phyloP scores from a whole-genome alignment of 2,113 vertebrate species.

The Podiceps cristatus region DNA sequence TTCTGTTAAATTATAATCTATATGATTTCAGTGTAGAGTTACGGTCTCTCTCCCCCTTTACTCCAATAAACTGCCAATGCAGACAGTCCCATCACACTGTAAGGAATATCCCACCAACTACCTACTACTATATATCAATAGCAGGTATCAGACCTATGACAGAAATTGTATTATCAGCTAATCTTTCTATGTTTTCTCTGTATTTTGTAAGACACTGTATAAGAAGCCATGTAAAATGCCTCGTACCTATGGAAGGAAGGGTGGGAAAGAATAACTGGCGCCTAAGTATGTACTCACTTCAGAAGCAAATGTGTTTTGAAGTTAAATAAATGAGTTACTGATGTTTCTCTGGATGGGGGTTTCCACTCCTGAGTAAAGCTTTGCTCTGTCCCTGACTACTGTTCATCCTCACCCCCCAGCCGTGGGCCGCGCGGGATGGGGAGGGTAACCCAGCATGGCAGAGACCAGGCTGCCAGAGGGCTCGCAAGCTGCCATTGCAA shows the following conservation, averaged over 20 bases:
- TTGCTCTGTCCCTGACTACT: neutral
- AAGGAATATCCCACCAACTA: neutral
- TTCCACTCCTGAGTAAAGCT: neutral
- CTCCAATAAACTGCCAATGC: neutral
- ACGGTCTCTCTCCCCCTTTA: neutral
- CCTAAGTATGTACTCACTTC: neutral
- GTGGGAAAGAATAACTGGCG: neutral
- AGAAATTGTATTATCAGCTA: neutral
- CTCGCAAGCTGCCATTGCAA: neutral
- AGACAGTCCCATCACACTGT: neutral
- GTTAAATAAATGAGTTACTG: neutral
- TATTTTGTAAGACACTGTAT: neutral
- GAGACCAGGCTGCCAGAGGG: neutral
- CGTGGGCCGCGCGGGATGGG: rapidly evolving
- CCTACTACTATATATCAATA: neutral
- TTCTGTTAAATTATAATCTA: neutral
- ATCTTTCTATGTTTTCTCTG: neutral
- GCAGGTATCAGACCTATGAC: neutral
- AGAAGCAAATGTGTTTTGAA: neutral
- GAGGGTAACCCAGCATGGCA: neutral
- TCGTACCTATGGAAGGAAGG: neutral
- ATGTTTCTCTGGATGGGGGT: neutral
- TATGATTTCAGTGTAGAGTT: neutral
- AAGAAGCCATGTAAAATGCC: neutral
- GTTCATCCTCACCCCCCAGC: neutral